Evolutionary conservation across 2,888 invertebrate species (phyloP).

Genomic region (Agriotes lineatus): DNA sequence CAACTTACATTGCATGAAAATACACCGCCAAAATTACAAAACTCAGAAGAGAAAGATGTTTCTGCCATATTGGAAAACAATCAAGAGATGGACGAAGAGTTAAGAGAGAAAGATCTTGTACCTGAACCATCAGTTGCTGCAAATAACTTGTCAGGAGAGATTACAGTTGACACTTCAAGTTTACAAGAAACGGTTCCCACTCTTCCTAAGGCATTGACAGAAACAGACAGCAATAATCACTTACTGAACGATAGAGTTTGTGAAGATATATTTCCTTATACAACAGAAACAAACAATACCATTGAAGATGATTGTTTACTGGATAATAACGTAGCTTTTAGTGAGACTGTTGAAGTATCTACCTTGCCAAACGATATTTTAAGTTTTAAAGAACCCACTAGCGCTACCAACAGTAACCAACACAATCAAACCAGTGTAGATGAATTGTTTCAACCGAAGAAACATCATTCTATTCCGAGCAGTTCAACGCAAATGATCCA

Average conservation of each 20-base stretch:
- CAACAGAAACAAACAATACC: background rate
- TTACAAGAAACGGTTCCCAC: background rate
- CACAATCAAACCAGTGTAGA: no score
- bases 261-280: background rate
- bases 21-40: no score
- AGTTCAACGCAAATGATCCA: background rate
- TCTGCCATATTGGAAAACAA: no score
- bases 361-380: background rate
- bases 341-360: background rate
- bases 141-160: background rate
- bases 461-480: background rate
- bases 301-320: slow-evolving; percentile 5
- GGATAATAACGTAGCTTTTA: background rate
- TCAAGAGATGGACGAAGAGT: background rate
- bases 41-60: background rate
- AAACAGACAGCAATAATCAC: background rate
- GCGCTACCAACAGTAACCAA: no score
- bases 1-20: no score
- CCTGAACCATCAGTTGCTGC: background rate
- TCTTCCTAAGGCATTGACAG: background rate
- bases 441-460: no score
- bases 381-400: background rate
- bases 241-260: slow-evolving; percentile 5
- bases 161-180: background rate
- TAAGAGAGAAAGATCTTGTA: background rate